Percentiles rank a stretch among this genome's conserved stretches.
Evolutionary conservation across 2,888 invertebrate species (phyloP).

Genomic region (Alsophila aescularia): DNA sequence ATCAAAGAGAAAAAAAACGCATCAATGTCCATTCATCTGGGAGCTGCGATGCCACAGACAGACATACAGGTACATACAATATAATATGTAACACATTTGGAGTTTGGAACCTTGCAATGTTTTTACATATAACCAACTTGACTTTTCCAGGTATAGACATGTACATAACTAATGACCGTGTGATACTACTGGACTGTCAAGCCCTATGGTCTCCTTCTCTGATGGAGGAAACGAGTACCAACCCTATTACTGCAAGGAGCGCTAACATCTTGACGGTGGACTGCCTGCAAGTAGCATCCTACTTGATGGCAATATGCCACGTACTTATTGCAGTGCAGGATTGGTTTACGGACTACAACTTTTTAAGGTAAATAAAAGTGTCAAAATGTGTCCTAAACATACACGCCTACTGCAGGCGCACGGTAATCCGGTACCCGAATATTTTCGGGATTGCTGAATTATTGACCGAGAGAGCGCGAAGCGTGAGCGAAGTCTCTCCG

Average conservation of each 20-base stretch:
- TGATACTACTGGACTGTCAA: constrained; percentile 95
- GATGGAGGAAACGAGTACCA: constrained; percentile 83
- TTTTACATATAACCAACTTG: background rate
- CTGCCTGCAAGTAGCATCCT: constrained; percentile 92
- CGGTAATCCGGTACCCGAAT: too few relatives aligned
- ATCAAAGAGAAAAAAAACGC: too few relatives aligned
- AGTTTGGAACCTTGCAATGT: too few relatives aligned
- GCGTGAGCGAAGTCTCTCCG: too few relatives aligned
- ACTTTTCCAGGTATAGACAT: constrained; percentile 87
- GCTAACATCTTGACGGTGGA: constrained; percentile 86
- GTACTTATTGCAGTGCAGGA: constrained; percentile 95
- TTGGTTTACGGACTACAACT: constrained; percentile 93
- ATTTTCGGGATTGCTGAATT: too few relatives aligned
- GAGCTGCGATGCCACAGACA: too few relatives aligned
- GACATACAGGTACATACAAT: too few relatives aligned
- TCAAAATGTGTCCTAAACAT: too few relatives aligned
- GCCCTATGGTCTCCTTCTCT: constrained; percentile 92
- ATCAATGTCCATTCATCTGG: too few relatives aligned
- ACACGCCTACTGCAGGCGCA: too few relatives aligned
- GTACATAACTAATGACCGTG: constrained; percentile 88
- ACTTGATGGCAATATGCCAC: constrained; percentile 95
- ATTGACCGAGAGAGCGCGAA: too few relatives aligned
- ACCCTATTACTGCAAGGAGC: constrained; percentile 77
- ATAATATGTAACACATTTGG: too few relatives aligned
- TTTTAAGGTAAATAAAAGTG: constrained; percentile 83